Evolutionary conservation across 92 coral and sea anemone species (phyloP).

Genomic region (Hydrozoanthus gracilis): DNA sequence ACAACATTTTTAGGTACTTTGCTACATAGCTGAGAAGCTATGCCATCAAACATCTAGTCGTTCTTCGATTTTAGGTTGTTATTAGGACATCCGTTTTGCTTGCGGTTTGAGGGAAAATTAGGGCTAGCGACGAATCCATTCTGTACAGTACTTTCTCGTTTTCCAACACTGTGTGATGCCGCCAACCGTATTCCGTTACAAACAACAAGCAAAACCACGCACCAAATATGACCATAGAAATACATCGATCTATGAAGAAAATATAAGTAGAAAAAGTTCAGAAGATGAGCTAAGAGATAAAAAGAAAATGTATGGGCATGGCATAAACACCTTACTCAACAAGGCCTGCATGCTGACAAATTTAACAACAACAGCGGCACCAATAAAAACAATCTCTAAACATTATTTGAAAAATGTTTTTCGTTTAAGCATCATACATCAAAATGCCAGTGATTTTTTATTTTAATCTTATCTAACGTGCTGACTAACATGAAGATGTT

Average conservation of each 20-base stretch:
- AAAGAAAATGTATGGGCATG: neutral
- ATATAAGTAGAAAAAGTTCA: no score
- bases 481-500: no score
- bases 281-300: no score
- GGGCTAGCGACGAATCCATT: constrained; percentile 12
- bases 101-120: neutral
- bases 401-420: no score
- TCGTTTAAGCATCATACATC: no score
- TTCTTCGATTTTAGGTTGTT: constrained; percentile 20
- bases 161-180: neutral
- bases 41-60: neutral
- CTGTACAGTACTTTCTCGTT: constrained; percentile 33
- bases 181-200: neutral
- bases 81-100: constrained; percentile 17
- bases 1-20: neutral
- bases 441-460: no score
- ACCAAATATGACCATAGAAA: constrained; percentile 47
- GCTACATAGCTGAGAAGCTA: neutral
- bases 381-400: no score
- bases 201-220: neutral
- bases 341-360: no score
- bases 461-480: no score
- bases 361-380: no score
- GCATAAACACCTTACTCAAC: no score
- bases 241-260: constrained; percentile 21